Evolutionary conservation across 2,113 vertebrate genomes (phyloP).

Genomic region (Pardalotus punctatus): DNA sequence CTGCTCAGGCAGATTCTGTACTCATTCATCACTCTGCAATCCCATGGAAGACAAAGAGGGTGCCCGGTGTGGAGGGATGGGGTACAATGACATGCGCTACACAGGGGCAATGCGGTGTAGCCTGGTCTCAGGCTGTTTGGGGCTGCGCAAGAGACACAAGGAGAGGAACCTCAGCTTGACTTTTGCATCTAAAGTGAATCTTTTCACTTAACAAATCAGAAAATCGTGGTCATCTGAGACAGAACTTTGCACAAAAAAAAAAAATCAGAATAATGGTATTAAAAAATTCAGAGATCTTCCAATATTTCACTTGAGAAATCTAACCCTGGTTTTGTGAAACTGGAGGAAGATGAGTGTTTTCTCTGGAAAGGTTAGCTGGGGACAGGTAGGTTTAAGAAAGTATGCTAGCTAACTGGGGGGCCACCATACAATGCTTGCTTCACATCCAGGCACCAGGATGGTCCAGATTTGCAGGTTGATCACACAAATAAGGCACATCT

Average conservation of each 20-base stretch:
- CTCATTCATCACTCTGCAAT: conserved; percentile 42
- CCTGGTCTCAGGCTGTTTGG: neutral
- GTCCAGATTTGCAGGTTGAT: neutral
- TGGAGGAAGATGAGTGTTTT: neutral
- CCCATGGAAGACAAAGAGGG: neutral
- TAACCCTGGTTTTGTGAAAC: neutral
- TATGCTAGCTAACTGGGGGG: neutral
- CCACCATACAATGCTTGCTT: fast-evolving
- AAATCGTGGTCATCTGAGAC: fast-evolving
- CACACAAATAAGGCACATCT: neutral
- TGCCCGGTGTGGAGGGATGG: neutral
- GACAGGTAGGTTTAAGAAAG: neutral
- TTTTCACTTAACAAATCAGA: neutral
- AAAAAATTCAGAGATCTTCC: neutral
- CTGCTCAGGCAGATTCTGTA: neutral
- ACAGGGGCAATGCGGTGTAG: fast-evolving
- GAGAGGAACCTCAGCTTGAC: neutral
- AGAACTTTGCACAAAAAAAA: neutral
- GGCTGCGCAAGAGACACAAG: neutral
- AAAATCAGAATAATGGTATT: neutral
- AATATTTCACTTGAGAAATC: neutral
- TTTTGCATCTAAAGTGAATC: neutral
- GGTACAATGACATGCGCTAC: fast-evolving
- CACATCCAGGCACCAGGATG: neutral
- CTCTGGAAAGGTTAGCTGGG: neutral